These are phyloP conservation scores for Chymomyza fuscimana DNA, from an alignment of 2,888 invertebrate species.

Conservation along the genomic window DNA sequence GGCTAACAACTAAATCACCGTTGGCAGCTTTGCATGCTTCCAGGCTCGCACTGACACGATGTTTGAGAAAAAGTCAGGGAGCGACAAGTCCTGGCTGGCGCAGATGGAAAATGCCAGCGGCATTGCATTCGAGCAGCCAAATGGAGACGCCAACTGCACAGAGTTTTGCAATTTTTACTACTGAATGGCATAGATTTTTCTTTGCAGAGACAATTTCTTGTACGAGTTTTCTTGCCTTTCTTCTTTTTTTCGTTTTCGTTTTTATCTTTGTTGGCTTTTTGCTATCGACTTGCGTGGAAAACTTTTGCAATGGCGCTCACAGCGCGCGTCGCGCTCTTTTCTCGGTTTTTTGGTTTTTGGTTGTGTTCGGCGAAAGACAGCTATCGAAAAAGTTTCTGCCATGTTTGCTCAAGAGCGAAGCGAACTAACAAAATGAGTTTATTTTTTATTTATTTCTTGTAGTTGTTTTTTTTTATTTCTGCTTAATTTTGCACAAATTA, in stretches of 20 bases:
- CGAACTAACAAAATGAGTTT: slow-evolving; percentile 71
- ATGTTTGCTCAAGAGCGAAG: slow-evolving; percentile 65
- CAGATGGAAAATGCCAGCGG: slow-evolving; percentile 42
- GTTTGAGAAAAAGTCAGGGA: slow-evolving; percentile 28
- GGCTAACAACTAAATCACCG: slow-evolving; percentile 72
- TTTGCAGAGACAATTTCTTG: slow-evolving; percentile 62
- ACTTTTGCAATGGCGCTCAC: slow-evolving; percentile 37
- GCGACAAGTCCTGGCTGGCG: slow-evolving; percentile 31
- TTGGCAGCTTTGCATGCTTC: slow-evolving; percentile 52
- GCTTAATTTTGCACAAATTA: slow-evolving; percentile 75
- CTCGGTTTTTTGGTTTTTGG: slow-evolving; percentile 21
- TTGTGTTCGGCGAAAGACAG: slow-evolving; percentile 64
- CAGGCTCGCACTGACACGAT: background rate
- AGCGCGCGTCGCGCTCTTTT: slow-evolving; percentile 12
- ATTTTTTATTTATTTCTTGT: slow-evolving; percentile 48
- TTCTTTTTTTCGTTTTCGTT: slow-evolving; percentile 22
- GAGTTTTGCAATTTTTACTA: slow-evolving; percentile 59
- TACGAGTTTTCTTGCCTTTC: slow-evolving; percentile 49
- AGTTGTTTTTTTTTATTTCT: slow-evolving; percentile 16
- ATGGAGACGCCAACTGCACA: slow-evolving; percentile 33
- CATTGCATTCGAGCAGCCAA: slow-evolving; percentile 14
- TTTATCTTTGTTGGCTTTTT: background rate
- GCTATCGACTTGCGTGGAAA: slow-evolving; percentile 65
- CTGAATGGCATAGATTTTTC: slow-evolving; percentile 58
- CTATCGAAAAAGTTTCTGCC: slow-evolving; percentile 68